Percentiles rank a stretch among this genome's conserved stretches.
Evolutionary conservation across 2,797 vertebrate species (phyloP).

Genomic region (Anomalospiza imberbis): DNA sequence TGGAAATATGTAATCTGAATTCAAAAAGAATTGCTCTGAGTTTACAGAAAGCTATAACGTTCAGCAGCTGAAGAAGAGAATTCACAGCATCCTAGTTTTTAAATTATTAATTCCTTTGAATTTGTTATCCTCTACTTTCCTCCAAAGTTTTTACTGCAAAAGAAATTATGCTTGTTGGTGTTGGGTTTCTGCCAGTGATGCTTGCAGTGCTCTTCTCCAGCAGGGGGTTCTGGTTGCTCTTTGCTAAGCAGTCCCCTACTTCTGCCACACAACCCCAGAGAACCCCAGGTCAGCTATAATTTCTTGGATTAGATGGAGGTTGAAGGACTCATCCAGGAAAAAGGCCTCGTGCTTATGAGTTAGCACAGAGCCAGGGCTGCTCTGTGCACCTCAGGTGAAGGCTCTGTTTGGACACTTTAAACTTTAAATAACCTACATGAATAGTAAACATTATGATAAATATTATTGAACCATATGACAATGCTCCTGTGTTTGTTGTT

Average conservation of each 20-base stretch:
- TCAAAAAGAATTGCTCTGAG: slow-evolving; percentile 47
- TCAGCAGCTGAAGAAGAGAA: slow-evolving; percentile 17
- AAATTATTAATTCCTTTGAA: slow-evolving; percentile 46
- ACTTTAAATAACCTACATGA: neutral
- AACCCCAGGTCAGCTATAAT: neutral
- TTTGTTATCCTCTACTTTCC: slow-evolving; percentile 36
- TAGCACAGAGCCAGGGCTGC: neutral
- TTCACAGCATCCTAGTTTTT: slow-evolving; percentile 8
- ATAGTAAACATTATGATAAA: neutral
- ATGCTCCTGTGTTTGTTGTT: neutral
- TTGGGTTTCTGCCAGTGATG: neutral
- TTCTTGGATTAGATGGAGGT: neutral
- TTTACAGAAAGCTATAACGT: neutral
- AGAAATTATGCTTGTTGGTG: neutral
- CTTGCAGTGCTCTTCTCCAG: neutral
- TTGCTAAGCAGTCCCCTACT: neutral
- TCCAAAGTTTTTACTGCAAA: slow-evolving; percentile 10
- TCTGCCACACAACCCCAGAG: rapidly evolving
- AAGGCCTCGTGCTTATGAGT: neutral
- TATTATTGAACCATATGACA: neutral
- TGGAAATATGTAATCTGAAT: slow-evolving; percentile 52
- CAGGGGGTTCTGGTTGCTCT: neutral
- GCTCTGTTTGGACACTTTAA: neutral
- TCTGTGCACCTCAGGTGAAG: neutral
- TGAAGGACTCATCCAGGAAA: neutral